Base-by-base conservation (phyloP, 2,888 invertebrate genomes). In the Exephanes ischioxanthus region DNA sequence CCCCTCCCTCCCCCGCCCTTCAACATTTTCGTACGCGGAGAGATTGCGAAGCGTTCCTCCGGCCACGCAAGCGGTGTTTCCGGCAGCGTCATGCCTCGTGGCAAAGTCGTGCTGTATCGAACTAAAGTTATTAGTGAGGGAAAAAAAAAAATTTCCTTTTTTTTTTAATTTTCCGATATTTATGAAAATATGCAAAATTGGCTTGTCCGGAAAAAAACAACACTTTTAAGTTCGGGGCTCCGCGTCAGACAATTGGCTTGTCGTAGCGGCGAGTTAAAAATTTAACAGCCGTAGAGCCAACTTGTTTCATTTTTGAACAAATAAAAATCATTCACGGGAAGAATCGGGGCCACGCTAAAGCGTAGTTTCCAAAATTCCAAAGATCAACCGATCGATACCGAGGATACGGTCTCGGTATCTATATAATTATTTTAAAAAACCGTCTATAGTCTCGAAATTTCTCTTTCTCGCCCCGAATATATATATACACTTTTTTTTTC, bases 401-500 rank as follows among this genome's bases (percentile, higher is more conserved):
- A 53, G 33, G 33, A 33, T 53, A 53, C 14, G 9, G 55, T 55
- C 11, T 19, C 55, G 55, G 22, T 9, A 22, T 41, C 55, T 67
- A 22, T 78, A 66, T 77, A 77, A 73, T 83, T 78, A 78, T 73
- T 73, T 2, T 2, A 7, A 37, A 41, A 11, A 72, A 19, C 58
- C 48, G 26, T 37, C 16, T 55, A 58, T 81, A 55, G 67, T 45
- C 30, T 9, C 19, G 16, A 45, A 75, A 75, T 45, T 48, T 70
- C 48, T 68, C 7, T 19, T 55, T 51, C 77, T 71, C 61, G 55
- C 53, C 76, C 41, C 33, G 37, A 41, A 22, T 55, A 55, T 11
- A 41, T 41, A 41, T 9, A 41, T 2, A 41, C 41, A 3, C 3
- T 7, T 55, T 55, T 11, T 7, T 55, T 22, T 55, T 22, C 0